Conservation (phyloP, 1,140 invertebrate genomes). For the Liolophura sinensis region DNA sequence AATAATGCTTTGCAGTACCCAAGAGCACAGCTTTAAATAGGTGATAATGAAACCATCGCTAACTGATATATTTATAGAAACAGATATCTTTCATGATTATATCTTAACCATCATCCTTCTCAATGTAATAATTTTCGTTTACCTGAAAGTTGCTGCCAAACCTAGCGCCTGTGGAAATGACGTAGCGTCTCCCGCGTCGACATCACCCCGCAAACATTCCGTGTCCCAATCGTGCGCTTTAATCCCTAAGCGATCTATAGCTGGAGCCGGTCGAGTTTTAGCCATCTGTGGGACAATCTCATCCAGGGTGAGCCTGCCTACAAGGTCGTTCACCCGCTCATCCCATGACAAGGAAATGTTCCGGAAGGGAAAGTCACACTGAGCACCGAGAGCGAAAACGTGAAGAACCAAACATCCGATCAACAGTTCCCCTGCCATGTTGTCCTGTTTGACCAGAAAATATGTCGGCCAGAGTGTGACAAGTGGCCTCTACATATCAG, state of each 20-base stretch:
- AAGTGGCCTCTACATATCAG: too few relatives aligned
- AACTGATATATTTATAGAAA: background rate
- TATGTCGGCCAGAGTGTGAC: too few relatives aligned
- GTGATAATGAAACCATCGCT: too few relatives aligned
- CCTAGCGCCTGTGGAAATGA: conserved; percentile 51
- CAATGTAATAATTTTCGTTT: background rate
- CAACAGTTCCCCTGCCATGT: too few relatives aligned
- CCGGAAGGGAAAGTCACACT: conserved; percentile 32
- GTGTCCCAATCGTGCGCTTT: conserved; percentile 30
- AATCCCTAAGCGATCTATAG: conserved; percentile 30
- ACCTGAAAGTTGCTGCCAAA: conserved; percentile 53
- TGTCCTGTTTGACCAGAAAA: too few relatives aligned
- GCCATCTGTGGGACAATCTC: conserved; percentile 52
- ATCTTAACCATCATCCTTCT: background rate
- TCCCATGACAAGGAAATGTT: conserved; percentile 47
- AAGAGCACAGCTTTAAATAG: too few relatives aligned
- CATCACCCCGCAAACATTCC: conserved; percentile 34
- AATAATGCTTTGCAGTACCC: too few relatives aligned
- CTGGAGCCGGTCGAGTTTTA: conserved; percentile 37
- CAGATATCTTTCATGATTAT: background rate
- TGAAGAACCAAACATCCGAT: too few relatives aligned
- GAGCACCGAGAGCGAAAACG: too few relatives aligned
- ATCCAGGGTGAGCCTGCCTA: conserved; percentile 40
- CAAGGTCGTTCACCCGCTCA: conserved; percentile 48
- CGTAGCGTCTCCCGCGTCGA: conserved; percentile 42